phyloP scores from a whole-genome alignment of 1,140 invertebrate species.

The Caenorhabditis inopinata region DNA sequence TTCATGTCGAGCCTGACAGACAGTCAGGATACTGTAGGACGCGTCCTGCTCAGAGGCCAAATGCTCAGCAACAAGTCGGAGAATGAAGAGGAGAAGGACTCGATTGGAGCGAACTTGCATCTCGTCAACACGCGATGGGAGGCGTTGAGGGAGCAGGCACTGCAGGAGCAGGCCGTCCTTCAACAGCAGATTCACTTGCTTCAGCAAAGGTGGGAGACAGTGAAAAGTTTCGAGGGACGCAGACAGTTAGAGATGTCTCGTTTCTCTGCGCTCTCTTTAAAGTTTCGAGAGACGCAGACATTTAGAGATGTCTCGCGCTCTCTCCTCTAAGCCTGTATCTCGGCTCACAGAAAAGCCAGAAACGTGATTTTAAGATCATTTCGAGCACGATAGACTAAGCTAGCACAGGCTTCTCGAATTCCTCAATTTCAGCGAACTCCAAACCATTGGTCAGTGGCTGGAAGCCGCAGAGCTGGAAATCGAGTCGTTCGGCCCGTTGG shows the following conservation, averaged over 20 bases:
- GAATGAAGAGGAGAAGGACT: conserved; percentile 53
- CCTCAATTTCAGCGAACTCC: conserved; percentile 46
- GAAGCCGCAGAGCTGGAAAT: conserved; percentile 49
- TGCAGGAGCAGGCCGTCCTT: conserved; percentile 55
- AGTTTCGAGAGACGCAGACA: no score
- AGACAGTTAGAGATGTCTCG: no score
- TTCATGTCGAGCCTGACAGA: conserved; percentile 62
- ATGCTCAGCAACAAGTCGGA: conserved; percentile 30
- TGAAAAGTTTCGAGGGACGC: no score
- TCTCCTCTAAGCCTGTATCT: no score
- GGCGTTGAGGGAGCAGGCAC: conserved; percentile 53
- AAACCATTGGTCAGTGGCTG: conserved; percentile 54
- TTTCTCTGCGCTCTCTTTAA: no score
- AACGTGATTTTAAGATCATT: no score
- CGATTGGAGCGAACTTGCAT: conserved; percentile 53
- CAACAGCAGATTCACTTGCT: conserved; percentile 49
- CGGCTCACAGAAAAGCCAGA: no score
- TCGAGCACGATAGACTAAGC: no score
- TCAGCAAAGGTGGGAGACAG: background rate
- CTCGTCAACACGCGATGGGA: conserved; percentile 63
- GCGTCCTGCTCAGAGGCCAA: conserved; percentile 60
- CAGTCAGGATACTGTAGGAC: conserved; percentile 62
- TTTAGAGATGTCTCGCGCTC: no score
- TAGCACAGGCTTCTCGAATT: background rate
- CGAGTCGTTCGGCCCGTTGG: conserved; percentile 41